Base-by-base conservation (phyloP, 2,113 vertebrate species). In the Cervus canadensis region DNA sequence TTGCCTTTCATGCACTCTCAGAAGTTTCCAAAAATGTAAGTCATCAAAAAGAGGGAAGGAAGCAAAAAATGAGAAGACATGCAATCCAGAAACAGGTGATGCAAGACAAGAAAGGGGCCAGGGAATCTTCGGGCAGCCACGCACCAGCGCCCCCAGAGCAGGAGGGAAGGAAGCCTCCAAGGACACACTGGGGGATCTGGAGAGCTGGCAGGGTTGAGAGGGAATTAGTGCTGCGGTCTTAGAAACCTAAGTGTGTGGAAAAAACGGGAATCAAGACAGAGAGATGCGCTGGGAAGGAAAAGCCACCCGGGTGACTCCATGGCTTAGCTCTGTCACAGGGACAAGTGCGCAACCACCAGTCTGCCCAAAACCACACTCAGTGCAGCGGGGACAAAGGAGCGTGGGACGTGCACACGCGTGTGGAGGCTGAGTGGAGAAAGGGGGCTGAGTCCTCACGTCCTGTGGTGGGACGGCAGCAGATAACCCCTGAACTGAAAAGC, bases 401-500 rank as follows among this genome's bases (percentile, higher is more conserved):
- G 3, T 0, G 9, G 54, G 90, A 9, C 60, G 59, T 2, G 15
- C 23, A 3, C 7, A 11, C 14, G 8, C 30, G 17, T 0, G 14
- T 3, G 50, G 54, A 91, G 36, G 28, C 3, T 0, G 8, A 67
- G 25, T 7, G 7, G 59, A 92, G 45, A 19, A 16, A 45, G 56
- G 62, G 76, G 36, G 54, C 52, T n/a, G 59, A 89, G 40, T 19
- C 74, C 23, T 84, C 64, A 5, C 60, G 43, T 87, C 62, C 71
- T 87, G 25, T 12, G 36, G 57, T 40, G 78, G 83, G 94, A 96
- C 90, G 48, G 82, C 74, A 36, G 64, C 87, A 96, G 91, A 88
- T 74, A 88, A 57, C 3, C 87, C 94, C 87, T 33, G 60, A 74
- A 48, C 89, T 28, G 57, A 71, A 97, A 79, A 33, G 67, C n/a